Conservation (phyloP, 2,113 vertebrate species). For the Pterocles burchelli region DNA sequence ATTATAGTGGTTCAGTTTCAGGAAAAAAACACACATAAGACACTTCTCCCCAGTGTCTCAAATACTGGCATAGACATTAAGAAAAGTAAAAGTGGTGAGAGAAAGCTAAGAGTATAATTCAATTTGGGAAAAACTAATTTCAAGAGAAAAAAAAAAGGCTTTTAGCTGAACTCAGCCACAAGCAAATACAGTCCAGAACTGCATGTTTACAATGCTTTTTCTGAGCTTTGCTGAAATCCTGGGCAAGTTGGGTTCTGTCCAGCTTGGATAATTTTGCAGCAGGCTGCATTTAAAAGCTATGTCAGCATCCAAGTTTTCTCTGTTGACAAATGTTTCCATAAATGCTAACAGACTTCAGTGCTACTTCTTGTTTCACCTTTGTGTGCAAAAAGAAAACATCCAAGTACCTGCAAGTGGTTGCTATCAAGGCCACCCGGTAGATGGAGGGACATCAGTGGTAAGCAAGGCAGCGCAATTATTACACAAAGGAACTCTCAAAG, state of each 20-base stretch:
- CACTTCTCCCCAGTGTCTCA: not conserved
- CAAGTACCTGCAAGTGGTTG: slow-evolving; percentile 30
- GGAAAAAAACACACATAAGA: not conserved
- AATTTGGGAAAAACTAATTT: not conserved
- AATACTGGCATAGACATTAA: not conserved
- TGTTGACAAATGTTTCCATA: slow-evolving; percentile 72
- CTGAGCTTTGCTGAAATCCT: slow-evolving; percentile 34
- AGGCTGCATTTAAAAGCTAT: slow-evolving; percentile 61
- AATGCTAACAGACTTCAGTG: slow-evolving; percentile 64
- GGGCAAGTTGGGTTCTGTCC: slow-evolving; percentile 46
- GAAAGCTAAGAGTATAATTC: not conserved
- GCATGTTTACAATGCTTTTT: not conserved
- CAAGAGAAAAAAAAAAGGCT: not conserved
- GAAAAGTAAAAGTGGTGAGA: not conserved
- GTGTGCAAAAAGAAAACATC: not conserved
- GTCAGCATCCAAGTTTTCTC: slow-evolving; percentile 34
- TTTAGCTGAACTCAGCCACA: not conserved
- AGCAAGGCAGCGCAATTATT: not conserved
- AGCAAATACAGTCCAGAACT: slow-evolving; percentile 23
- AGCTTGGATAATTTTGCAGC: slow-evolving; percentile 65
- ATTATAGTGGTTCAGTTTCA: not conserved
- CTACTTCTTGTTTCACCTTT: slow-evolving; percentile 54
- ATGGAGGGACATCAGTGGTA: not conserved
- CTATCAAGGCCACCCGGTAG: not conserved
- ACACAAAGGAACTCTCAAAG: not conserved